Evolutionary conservation across 2,797 vertebrate species (phyloP), one percentile per base, ranked within the genome.

Genomic region (Steatocranus sp.): DNA sequence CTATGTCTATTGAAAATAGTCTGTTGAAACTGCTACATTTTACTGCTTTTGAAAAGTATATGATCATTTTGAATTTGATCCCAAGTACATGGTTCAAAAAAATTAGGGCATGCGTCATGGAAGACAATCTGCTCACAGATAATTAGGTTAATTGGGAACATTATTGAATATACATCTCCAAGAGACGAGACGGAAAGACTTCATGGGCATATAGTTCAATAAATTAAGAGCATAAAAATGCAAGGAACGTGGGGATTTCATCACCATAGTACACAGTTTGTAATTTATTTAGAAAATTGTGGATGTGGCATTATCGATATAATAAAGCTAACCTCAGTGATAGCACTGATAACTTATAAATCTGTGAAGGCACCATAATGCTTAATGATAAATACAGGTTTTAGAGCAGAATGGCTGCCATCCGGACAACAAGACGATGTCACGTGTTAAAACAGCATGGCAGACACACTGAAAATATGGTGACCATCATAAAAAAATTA

Each of bases 381-480:
- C 66, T 48, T 18, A 73, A 73, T 73, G 43, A 49, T 73, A 49
- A 49, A 32, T n/a, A 32, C 17, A 73, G 41, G 25, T 73, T 30
- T 70, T 70, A 70, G 41, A 70, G 15, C 23, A 73, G 25, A 27
- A 11, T 48, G 23, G 15, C 17, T 73, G 17, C 25, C 18, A 49
- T 73, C 25, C 43, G 6, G 43, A 2, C 43, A 49, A 30, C 43
- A n/a, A 73, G 68, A 49, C 17, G 1, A 32, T 32, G 25, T 1
- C 5, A 48, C 1, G 3, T 49, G 27, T 49, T 49, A 12, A 48
- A 27, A 43, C 36, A 43, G 11, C 7, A 0, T 1, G 2, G 43
- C 43, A 48, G 25, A 48, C 25, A 30, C 25, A 73, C 17, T 73
- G 10, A 48, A 73, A 73, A 30, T 48, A 73, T 27, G 30, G 25